Conservation (phyloP, 2,113 vertebrate species). For the Saimiri boliviensis region DNA sequence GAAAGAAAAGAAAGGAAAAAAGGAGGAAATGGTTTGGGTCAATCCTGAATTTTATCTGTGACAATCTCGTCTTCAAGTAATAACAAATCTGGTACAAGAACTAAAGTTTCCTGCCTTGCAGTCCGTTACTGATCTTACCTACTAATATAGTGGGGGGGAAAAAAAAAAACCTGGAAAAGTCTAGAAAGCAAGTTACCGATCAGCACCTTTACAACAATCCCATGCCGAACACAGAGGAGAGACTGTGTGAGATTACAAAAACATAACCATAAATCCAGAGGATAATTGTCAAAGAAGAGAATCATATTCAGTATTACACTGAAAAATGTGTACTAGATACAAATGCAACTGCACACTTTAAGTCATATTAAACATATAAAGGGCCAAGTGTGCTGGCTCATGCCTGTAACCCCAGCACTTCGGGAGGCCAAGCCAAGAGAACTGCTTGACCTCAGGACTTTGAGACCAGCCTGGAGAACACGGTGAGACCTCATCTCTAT, state of each 20-base stretch:
- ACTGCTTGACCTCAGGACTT: too few species aligned
- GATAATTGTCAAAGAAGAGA: background rate
- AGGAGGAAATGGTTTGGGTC: background rate
- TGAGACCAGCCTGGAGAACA: too few species aligned
- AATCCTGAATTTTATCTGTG: background rate
- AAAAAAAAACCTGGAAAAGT: background rate
- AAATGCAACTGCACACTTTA: background rate
- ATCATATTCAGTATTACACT: background rate
- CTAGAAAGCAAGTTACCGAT: background rate
- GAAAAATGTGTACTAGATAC: background rate
- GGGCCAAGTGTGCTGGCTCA: too few species aligned
- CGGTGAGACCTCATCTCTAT: too few species aligned
- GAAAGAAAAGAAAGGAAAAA: background rate
- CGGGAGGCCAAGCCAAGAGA: too few species aligned
- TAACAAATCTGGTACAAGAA: background rate
- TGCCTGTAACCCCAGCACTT: too few species aligned
- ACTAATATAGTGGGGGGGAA: background rate
- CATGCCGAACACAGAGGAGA: background rate
- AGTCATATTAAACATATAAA: background rate
- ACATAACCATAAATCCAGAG: background rate
- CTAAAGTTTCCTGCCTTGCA: background rate
- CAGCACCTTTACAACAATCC: background rate
- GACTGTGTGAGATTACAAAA: background rate
- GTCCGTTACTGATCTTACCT: background rate
- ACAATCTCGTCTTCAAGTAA: background rate